Percentiles rank a stretch among this genome's conserved stretches.
Evolutionary conservation across 2,797 vertebrate genomes (phyloP).

Genomic region (Valencia hispanica): DNA sequence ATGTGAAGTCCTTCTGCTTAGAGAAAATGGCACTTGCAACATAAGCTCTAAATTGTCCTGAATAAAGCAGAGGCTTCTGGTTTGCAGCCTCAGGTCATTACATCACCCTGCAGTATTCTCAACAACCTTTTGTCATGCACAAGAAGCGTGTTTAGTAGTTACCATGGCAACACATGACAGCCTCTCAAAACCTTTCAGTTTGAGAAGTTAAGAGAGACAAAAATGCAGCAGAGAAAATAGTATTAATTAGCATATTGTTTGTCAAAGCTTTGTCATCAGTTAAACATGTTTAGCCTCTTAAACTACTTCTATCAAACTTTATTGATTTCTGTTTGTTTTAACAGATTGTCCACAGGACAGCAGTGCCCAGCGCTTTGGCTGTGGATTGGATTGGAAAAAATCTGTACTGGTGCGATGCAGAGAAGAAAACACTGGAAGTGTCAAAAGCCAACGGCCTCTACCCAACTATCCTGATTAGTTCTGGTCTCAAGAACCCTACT

Average conservation of each 20-base stretch:
- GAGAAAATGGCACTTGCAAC: not conserved
- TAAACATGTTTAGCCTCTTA: not conserved
- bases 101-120: not conserved
- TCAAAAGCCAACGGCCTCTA: constrained; percentile 97
- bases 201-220: not conserved
- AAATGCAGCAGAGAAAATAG: not conserved
- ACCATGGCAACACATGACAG: constrained; percentile 11
- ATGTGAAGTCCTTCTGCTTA: constrained; percentile 1
- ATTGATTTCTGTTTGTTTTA: constrained; percentile 3
- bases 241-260: not conserved
- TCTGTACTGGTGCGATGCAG: constrained; percentile 96
- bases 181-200: constrained; percentile 6
- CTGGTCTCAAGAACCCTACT: constrained; percentile 90
- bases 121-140: constrained; percentile 1
- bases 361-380: constrained; percentile 93
- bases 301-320: not conserved
- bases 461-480: constrained; percentile 91
- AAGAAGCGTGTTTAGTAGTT: not conserved
- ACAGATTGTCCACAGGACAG: constrained; percentile 94
- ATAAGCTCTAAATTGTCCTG: not conserved
- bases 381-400: constrained; percentile 99
- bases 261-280: not conserved
- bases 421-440: constrained; percentile 94
- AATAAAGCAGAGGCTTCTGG: not conserved
- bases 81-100: constrained; percentile 11